Percentiles rank a stretch among this genome's conserved stretches.
Conservation (phyloP, 1,140 invertebrate species). For the Drosophila serrata region DNA sequence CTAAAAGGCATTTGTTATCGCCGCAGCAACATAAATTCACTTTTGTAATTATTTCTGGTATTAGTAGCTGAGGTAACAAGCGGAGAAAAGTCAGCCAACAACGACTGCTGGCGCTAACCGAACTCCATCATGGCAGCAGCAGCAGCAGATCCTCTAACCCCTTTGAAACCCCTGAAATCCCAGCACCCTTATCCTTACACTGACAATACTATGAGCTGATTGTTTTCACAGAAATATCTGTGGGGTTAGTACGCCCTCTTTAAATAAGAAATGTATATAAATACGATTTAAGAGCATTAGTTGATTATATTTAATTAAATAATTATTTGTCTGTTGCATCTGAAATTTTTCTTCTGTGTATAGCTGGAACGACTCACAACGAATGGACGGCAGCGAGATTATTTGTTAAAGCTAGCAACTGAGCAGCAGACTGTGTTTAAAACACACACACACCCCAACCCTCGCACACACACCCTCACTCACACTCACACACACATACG, state of each 20-base stretch:
- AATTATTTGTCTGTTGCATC: not conserved
- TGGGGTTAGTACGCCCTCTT: not conserved
- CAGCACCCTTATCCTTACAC: conserved; percentile 10
- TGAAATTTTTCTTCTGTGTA: conserved; percentile 3
- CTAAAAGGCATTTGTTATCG: conserved; percentile 82
- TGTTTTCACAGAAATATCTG: not conserved
- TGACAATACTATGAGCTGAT: not conserved
- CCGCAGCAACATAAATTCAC: conserved; percentile 79
- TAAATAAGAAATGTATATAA: not conserved
- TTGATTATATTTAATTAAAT: not conserved
- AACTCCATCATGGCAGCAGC: conserved; percentile 60
- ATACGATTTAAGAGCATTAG: rapidly evolving
- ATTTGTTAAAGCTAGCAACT: conserved; percentile 70
- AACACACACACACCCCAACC: conserved; percentile 41
- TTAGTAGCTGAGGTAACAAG: conserved; percentile 78
- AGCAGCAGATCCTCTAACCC: conserved; percentile 19
- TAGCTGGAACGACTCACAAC: conserved; percentile 38
- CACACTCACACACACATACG: conserved; percentile 17
- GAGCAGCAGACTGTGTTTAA: conserved; percentile 63
- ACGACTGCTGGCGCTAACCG: conserved; percentile 47
- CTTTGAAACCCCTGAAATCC: not conserved
- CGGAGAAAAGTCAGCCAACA: conserved; percentile 67
- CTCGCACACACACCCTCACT: conserved; percentile 23
- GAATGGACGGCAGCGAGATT: conserved; percentile 73
- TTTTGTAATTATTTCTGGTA: conserved; percentile 83